Base-by-base conservation (phyloP, 2,888 invertebrate genomes). In the Trissolcus brochymenae region DNA sequence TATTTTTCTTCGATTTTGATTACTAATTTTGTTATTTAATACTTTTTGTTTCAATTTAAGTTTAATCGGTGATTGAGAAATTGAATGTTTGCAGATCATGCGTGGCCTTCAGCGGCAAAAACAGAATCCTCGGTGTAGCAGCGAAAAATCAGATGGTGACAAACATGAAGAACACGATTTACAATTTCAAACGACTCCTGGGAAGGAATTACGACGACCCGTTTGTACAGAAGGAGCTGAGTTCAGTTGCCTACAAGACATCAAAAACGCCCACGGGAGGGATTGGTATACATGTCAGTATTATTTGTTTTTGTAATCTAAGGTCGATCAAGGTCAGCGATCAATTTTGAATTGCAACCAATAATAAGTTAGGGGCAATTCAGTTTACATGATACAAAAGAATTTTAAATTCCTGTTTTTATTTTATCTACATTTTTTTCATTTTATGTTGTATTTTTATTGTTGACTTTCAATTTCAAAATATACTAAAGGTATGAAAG, bases 81-180 rank as follows among this genome's bases (percentile, higher is more conserved):
- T 50, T 17, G 21, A 40, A 11, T 51, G 62, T 78, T 80, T 92
- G 40, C 90, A 99, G 99, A 90, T 94, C 98, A 91, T 98, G 94
- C 91, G 95, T 99, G 66, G 98, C 98, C 19, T 98, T 99, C 91
- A 96, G 96, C 85, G 94, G 94, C 79, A 97, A 95, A 89, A 96
- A 95, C 87, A 94, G 99, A 83, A 94, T 96, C 85, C 93, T 99
- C 89, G 99, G 99, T 71, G 97, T 97, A 46, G 96, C 98, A 53
- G 99, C 99, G 73, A 98, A 97, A 89, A 98, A 98, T 88, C 98
- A 98, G 90, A 94, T 95, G 91, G 95, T 98, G 65, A 98, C 98
- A 84, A 99, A 99, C 89, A 94, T 98, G 93, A 97, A 96, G 90
- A 99, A 98, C 89, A 99, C 99, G 78, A 93, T 99, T 72, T 94